Conservation (phyloP, 2,113 vertebrate species). For the Mugil cephalus region DNA sequence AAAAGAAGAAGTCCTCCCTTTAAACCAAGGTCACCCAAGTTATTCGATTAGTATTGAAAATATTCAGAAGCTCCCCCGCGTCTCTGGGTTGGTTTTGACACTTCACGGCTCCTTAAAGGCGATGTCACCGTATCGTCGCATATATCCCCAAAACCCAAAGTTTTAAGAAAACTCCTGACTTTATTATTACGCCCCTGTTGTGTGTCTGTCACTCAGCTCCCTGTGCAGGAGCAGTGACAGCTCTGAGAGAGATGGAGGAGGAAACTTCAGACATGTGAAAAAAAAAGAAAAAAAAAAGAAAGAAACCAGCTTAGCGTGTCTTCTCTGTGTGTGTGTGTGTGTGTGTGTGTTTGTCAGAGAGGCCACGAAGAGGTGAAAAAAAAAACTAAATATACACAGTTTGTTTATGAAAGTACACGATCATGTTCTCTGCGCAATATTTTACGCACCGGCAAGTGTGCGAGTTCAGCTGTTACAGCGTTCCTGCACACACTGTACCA, state of each 20-base stretch:
- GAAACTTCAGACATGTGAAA: constrained; percentile 53
- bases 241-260: constrained; percentile 45
- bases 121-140: constrained; percentile 51
- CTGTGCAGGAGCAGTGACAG: constrained; percentile 59
- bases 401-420: constrained; percentile 7
- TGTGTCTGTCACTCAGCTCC: constrained; percentile 70
- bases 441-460: constrained; percentile 15
- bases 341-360: constrained; percentile 5
- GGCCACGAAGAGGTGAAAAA: constrained; percentile 7
- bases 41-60: constrained; percentile 45
- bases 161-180: constrained; percentile 61
- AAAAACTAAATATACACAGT: constrained; percentile 27
- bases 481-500: not conserved
- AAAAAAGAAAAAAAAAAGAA: constrained; percentile 40
- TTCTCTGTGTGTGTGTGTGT: constrained; percentile 5
- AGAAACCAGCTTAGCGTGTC: constrained; percentile 61
- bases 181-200: constrained; percentile 62
- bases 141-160: constrained; percentile 54
- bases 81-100: constrained; percentile 59
- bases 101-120: constrained; percentile 60
- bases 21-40: constrained; percentile 53
- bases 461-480: not conserved
- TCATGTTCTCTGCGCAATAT: constrained; percentile 5
- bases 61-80: constrained; percentile 30
- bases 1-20: constrained; percentile 13